Conservation (phyloP, 2,113 vertebrate genomes). For the Notiomystis cincta region DNA sequence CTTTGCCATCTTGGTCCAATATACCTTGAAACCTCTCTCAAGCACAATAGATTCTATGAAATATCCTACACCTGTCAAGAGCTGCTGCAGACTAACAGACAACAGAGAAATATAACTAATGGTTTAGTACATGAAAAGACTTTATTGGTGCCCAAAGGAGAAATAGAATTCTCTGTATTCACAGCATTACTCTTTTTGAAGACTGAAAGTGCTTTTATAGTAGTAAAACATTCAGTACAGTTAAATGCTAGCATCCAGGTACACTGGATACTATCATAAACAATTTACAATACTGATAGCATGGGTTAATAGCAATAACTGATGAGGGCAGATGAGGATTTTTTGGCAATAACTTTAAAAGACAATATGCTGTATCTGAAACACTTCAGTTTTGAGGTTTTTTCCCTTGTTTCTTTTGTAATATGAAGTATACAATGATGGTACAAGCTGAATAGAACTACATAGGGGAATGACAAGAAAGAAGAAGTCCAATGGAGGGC, state of each 20-base stretch:
- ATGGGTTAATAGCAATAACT: background rate
- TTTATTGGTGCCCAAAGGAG: background rate
- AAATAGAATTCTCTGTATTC: background rate
- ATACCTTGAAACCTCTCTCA: background rate
- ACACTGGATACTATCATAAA: background rate
- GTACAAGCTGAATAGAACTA: background rate
- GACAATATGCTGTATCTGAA: background rate
- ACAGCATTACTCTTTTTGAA: background rate
- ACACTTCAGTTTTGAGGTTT: background rate
- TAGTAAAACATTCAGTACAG: background rate
- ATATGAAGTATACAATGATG: background rate
- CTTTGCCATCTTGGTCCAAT: background rate
- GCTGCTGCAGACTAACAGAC: background rate
- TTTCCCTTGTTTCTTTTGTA: background rate
- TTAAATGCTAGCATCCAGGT: background rate
- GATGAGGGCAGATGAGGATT: background rate
- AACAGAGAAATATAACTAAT: background rate
- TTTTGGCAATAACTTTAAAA: background rate
- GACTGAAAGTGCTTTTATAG: background rate
- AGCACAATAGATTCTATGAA: background rate
- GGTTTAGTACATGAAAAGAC: background rate
- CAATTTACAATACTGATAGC: background rate
- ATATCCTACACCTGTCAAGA: background rate
- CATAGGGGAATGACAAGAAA: background rate
- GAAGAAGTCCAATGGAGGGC: background rate